These are phyloP conservation scores for Limnephilus auricula DNA, from an alignment of 2,888 invertebrate species.

Conservation along the genomic window DNA sequence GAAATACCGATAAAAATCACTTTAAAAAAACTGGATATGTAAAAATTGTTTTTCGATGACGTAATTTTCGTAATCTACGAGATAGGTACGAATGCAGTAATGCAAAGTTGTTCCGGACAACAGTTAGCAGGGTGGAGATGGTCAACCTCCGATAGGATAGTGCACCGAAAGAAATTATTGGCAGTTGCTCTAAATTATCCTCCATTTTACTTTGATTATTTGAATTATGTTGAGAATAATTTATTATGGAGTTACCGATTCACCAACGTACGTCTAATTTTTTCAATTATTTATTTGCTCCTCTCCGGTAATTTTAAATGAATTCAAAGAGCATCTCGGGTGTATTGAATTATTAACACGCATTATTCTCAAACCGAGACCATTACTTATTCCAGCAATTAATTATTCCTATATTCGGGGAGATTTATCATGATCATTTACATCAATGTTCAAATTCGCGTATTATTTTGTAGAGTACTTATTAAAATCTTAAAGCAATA, in stretches of 20 bases:
- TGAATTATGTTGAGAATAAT: not conserved
- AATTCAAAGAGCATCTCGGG: not conserved
- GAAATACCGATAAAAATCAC: no score
- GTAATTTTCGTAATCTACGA: no score
- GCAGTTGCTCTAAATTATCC: not conserved
- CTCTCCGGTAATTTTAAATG: not conserved
- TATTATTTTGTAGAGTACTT: not conserved
- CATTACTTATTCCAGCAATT: constrained; percentile 29
- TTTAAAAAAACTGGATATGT: no score
- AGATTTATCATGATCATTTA: constrained; percentile 27
- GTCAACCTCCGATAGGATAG: no score
- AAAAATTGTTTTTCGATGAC: no score
- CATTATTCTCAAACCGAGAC: constrained; percentile 1
- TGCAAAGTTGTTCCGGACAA: no score
- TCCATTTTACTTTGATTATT: not conserved
- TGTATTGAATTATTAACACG: constrained; percentile 36
- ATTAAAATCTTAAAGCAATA: not conserved
- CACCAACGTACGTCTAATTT: not conserved
- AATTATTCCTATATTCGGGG: not conserved
- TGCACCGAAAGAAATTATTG: not conserved
- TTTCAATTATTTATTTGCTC: not conserved
- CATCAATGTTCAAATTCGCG: not conserved
- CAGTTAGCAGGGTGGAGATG: no score
- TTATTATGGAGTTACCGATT: not conserved
- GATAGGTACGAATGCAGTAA: no score